These are phyloP conservation scores for Palythoa grandiflora DNA, from an alignment of 92 coral and sea anemone genomes.

Conservation along the genomic window DNA sequence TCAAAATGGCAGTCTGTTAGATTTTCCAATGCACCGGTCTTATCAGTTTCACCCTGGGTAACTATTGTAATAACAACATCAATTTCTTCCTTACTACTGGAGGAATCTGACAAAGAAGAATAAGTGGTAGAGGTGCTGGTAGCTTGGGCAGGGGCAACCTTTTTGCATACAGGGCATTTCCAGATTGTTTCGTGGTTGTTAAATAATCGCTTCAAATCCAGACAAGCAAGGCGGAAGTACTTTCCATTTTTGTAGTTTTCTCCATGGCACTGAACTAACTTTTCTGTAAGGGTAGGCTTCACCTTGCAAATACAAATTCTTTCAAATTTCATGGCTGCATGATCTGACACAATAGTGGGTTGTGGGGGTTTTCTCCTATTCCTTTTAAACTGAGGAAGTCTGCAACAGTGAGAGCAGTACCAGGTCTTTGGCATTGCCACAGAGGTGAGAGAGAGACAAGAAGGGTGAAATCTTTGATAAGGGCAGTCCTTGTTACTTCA, in stretches of 20 bases:
- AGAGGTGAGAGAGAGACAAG: conserved; percentile 46
- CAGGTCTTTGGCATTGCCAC: conserved; percentile 45
- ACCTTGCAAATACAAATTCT: conserved; percentile 42
- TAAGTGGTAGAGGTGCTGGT: neutral
- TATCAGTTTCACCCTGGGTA: conserved; percentile 32
- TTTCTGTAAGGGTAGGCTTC: conserved; percentile 42
- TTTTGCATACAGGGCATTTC: conserved; percentile 53
- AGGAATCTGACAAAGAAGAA: conserved; percentile 9
- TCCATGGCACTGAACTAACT: conserved; percentile 62
- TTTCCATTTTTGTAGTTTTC: conserved; percentile 54
- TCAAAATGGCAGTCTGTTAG: conserved; percentile 54
- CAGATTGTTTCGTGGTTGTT: conserved; percentile 68
- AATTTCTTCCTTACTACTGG: conserved; percentile 44
- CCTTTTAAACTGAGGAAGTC: conserved; percentile 61
- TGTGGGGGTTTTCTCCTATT: neutral
- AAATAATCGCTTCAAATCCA: conserved; percentile 49
- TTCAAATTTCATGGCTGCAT: neutral
- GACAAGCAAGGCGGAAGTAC: conserved; percentile 55
- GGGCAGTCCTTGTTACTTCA: conserved; percentile 60
- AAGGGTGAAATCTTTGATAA: conserved; percentile 32
- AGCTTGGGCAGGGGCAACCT: conserved; percentile 17
- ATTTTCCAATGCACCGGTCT: conserved; percentile 48
- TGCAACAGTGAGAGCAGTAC: conserved; percentile 64
- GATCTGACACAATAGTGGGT: neutral
- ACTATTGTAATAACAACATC: conserved; percentile 32